phyloP scores from a whole-genome alignment of 1,140 invertebrate species.

The Neodiprion fabricii region DNA sequence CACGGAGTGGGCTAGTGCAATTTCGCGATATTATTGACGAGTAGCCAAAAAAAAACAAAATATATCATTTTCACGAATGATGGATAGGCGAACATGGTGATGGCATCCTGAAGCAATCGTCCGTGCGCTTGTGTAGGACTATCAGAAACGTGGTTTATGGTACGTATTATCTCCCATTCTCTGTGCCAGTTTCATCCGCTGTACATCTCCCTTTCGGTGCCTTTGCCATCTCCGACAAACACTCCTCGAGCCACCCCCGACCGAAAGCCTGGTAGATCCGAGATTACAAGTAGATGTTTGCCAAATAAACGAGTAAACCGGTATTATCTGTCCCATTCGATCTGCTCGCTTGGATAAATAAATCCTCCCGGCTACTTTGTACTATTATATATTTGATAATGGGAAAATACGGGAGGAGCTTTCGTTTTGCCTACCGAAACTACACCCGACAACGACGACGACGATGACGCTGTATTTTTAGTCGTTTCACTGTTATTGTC shows the following conservation, averaged over 20 bases:
- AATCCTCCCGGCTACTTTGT: constrained; percentile 11
- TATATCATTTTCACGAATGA: too few relatives aligned
- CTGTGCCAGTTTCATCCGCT: constrained; percentile 36
- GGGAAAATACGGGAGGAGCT: not conserved
- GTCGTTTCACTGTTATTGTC: too few relatives aligned
- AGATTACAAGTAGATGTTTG: constrained; percentile 29
- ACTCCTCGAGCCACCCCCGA: not conserved
- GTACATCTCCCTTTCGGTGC: constrained; percentile 9
- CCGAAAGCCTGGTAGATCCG: not conserved
- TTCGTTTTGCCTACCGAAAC: not conserved
- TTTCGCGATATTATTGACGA: too few relatives aligned
- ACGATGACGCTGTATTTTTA: not conserved
- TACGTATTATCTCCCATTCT: constrained; percentile 47
- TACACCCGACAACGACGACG: not conserved
- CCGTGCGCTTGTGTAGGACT: too few relatives aligned
- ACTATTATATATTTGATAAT: not conserved
- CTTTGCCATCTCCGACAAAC: not conserved
- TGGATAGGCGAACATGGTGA: too few relatives aligned
- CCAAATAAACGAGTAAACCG: constrained; percentile 31
- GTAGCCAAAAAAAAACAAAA: too few relatives aligned
- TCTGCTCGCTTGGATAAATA: not conserved
- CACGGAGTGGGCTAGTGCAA: too few relatives aligned
- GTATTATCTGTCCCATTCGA: constrained; percentile 19
- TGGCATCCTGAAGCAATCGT: too few relatives aligned
- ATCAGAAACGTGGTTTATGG: constrained; percentile 31